Evolutionary conservation across 2,113 vertebrate species (phyloP).

Genomic region (Hoplias malabaricus): DNA sequence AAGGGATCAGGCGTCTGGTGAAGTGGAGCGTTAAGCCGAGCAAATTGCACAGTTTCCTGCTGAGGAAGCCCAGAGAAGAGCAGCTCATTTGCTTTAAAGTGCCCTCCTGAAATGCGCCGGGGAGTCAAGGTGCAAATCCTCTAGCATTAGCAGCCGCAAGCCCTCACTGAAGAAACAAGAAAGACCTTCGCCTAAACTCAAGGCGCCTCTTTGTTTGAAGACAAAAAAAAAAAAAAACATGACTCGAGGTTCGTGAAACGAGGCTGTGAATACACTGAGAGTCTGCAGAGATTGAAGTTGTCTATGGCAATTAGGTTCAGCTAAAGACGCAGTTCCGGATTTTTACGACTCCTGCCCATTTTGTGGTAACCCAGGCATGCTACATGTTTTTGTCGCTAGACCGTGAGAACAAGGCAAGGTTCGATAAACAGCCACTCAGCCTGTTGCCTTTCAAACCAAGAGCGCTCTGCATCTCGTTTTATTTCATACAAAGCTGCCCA

Average conservation of each 20-base stretch:
- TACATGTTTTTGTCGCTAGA: background rate
- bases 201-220: conserved; percentile 17
- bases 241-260: conserved; percentile 16
- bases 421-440: background rate
- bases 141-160: conserved; percentile 24
- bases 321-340: background rate
- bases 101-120: conserved; percentile 65
- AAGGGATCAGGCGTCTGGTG: conserved; percentile 55
- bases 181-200: background rate
- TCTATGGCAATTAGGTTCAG: conserved; percentile 16
- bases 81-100: conserved; percentile 65
- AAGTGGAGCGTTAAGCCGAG: conserved; percentile 64
- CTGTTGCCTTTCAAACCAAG: background rate
- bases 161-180: background rate
- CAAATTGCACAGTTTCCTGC: conserved; percentile 69
- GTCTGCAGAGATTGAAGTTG: conserved; percentile 13
- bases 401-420: background rate
- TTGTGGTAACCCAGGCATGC: background rate
- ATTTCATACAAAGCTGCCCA: background rate
- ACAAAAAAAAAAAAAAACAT: too few species aligned
- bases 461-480: background rate
- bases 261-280: background rate
- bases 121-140: conserved; percentile 54
- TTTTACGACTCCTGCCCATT: background rate
- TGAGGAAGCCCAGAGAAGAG: conserved; percentile 54